Evolutionary conservation across 1,140 invertebrate genomes (phyloP), one percentile per base, ranked within the genome.

Genomic region (Drosophila jambulina): DNA sequence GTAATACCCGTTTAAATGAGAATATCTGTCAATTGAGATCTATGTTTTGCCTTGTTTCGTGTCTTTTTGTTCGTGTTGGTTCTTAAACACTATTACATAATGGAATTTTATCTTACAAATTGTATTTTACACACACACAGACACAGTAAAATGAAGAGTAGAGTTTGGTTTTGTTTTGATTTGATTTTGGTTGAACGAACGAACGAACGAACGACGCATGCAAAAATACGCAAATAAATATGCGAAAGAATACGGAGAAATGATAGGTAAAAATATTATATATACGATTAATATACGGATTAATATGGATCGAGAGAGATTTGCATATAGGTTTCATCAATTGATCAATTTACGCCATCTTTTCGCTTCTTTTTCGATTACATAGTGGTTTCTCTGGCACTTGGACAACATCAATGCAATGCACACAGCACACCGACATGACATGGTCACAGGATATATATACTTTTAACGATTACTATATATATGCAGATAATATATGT

Each of bases 61-160:
- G 53, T 70, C 40, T 58, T 59, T 19, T 53, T 71, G 65, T 77
- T 65, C 45, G 61, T 82, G 67, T 67, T 82, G 80, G 54, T 57
- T 68, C 51, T 87, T 87, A 87, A 34, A 46, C 46, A 25, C 51
- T 79, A 79, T 43, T 86, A 88, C 69, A 84, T 80, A 83, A 80
- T 78, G 75, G 49, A 84, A 84, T 78, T 80, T 65, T 88, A 88
- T 88, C 84, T 88, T 88, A 88, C 84, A 88, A 88, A 88, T 56
- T 38, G 84, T 88, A 86, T 79, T 80, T 60, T 82, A 84, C 80
- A 88, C 84, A 87, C 80, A 88, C 84, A 87, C 84, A 88, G 80
- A 88, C 84, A 87, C 84, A 87, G 84, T 86, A 87, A 87, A 87
- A 87, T 87, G 84, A 86, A 82, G 80, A 78, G 76, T 63, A 77